phyloP scores from a whole-genome alignment of 1,140 invertebrate species.

The Telenomus remus region DNA sequence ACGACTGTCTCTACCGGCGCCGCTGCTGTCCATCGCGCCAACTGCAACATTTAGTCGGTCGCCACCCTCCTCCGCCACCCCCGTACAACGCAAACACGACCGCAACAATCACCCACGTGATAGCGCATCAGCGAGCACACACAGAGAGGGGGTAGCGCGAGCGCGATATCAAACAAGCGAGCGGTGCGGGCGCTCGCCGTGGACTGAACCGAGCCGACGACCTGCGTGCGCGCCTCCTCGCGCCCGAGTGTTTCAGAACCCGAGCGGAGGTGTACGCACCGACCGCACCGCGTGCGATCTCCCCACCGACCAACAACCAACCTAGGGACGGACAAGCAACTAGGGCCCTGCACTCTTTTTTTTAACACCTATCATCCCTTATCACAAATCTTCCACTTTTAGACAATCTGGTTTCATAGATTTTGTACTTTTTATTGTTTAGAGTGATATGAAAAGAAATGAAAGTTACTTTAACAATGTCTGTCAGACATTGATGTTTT shows the following conservation, averaged over 20 bases:
- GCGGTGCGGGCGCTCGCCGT: slow-evolving; percentile 70
- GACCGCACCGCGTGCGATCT: slow-evolving; percentile 6
- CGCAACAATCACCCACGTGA: slow-evolving; percentile 43
- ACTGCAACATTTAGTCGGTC: slow-evolving; percentile 69
- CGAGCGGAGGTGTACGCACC: slow-evolving; percentile 8
- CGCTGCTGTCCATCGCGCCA: slow-evolving; percentile 77
- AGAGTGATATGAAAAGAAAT: no score
- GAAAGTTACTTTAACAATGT: no score
- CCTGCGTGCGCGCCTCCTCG: slow-evolving; percentile 13
- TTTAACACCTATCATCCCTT: background rate
- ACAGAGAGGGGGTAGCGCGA: background rate
- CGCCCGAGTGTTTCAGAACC: slow-evolving; percentile 3
- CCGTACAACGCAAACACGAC: no score
- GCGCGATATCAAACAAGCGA: background rate
- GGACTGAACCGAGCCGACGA: slow-evolving; percentile 62
- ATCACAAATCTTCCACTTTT: no score
- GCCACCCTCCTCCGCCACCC: slow-evolving; percentile 21
- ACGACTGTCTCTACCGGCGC: slow-evolving; percentile 88
- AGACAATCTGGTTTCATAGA: no score
- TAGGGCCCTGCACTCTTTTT: background rate
- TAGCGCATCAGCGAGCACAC: slow-evolving; percentile 18
- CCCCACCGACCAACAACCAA: background rate
- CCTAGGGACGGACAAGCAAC: slow-evolving; percentile 1
- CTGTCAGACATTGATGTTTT: no score
- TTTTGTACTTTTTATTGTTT: no score